A percentile compares a stretch with the other conserved stretches of the same genome.
phyloP scores from a whole-genome alignment of 2,888 invertebrate species.

The Cryptops parisi region DNA sequence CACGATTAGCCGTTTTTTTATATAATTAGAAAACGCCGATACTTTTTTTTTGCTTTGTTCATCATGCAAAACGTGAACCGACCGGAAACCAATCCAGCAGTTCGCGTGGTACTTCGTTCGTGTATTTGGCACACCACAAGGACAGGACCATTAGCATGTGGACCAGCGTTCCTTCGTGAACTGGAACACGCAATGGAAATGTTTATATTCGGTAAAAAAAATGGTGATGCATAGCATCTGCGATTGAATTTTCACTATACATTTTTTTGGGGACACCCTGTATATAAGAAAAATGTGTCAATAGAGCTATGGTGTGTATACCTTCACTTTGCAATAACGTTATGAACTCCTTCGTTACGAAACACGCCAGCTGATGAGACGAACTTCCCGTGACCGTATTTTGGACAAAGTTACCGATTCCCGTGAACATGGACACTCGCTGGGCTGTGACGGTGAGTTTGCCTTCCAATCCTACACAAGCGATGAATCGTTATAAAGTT shows the following conservation, averaged over 20 bases:
- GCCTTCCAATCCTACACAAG: slow-evolving; percentile 66
- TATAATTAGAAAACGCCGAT: not conserved
- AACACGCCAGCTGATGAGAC: slow-evolving; percentile 43
- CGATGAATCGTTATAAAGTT: slow-evolving; percentile 9
- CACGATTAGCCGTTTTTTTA: no score
- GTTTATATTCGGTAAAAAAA: not conserved
- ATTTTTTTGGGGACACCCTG: not conserved
- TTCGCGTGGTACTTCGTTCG: slow-evolving; percentile 46
- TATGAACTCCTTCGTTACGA: slow-evolving; percentile 50
- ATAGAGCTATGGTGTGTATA: slow-evolving; percentile 18
- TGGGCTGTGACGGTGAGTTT: slow-evolving; percentile 79
- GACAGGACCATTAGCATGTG: slow-evolving; percentile 65
- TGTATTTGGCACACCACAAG: slow-evolving; percentile 56
- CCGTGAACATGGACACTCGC: slow-evolving; percentile 64
- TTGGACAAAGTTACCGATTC: slow-evolving; percentile 55
- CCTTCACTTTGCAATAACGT: slow-evolving; percentile 67
- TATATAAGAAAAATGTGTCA: not conserved
- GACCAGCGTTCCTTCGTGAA: slow-evolving; percentile 78
- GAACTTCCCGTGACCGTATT: slow-evolving; percentile 48
- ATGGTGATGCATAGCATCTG: no score
- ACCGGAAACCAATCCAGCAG: slow-evolving; percentile 45
- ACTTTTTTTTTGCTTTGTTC: no score
- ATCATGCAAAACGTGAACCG: slow-evolving; percentile 8
- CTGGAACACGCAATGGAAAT: slow-evolving; percentile 30
- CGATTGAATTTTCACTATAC: not conserved